Evolutionary conservation across 2,113 vertebrate genomes (phyloP).

Genomic region (Ia io): DNA sequence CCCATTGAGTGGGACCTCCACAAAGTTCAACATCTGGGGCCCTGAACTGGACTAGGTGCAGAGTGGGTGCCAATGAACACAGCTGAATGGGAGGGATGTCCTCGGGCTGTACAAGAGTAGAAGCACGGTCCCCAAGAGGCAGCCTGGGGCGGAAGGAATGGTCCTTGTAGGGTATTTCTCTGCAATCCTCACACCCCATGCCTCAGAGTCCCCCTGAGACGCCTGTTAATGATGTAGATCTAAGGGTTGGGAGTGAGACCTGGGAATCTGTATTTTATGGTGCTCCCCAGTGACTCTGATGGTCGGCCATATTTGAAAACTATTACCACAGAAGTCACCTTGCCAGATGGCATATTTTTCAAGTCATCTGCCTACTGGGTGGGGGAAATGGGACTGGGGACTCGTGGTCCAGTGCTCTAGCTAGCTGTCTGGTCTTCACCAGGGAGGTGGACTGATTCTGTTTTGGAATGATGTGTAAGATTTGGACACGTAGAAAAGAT

Average conservation of each 20-base stretch:
- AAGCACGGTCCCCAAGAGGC: neutral
- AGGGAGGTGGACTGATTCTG: neutral
- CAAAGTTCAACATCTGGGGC: neutral
- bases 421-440: neutral
- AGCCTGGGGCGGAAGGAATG: neutral
- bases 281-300: neutral
- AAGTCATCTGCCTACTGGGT: neutral
- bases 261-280: neutral
- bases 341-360: neutral
- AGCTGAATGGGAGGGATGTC: neutral
- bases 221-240: neutral
- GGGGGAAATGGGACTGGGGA: neutral
- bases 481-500: fast-evolving
- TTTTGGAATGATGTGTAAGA: neutral
- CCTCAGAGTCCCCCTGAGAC: neutral
- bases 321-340: neutral
- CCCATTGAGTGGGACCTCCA: neutral
- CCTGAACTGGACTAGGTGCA: neutral
- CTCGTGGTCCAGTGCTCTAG: neutral
- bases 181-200: neutral
- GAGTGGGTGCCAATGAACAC: neutral
- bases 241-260: neutral
- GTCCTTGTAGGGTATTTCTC: neutral
- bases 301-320: neutral
- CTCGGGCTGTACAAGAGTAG: neutral